Base-by-base conservation (phyloP, 2,797 vertebrate genomes). In the Hapalemur alaotrensis region DNA sequence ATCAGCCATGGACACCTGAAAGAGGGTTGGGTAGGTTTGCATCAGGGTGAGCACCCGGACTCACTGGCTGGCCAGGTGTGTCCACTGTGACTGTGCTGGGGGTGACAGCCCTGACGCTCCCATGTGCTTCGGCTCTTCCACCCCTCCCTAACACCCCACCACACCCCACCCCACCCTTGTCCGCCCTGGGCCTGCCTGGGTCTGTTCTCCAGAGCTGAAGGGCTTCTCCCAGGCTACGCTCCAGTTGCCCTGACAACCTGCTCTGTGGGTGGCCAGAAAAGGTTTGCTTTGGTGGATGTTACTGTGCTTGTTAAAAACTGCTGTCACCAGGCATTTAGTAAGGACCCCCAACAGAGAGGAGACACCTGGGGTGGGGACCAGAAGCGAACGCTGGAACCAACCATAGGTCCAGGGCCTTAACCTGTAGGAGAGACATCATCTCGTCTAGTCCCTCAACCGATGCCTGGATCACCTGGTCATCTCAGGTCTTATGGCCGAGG, bases 1-100 rank as follows among this genome's bases (percentile, higher is more conserved):
- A 96, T 99, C 99, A 90, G 99, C 99, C 99, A 99, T 99, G 81
- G 99, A 99, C 89, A 99, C 98, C 99, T 99, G 95, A 97, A 93
- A 91, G 86, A 82, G 96, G 25, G 96, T 20, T 75, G 61, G 48
- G 96, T 10, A 30, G 25, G 54, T 93, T 38, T 43, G 35, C 7
- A 7, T 43, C n/a, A 67, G 69, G 43, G 50, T 78, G 23, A 2
- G 7, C 7, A 84, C 46, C 35, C 7, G 32, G 70, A 43, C 54
- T 65, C 54, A 35, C 9, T 43, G 43, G 46, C 67, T 20, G 38
- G 76, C 43, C 15, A 13, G 48, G 23, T 61, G 7, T 35, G 13
- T 50, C 78, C 5, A 25, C 9, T 11, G 22, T 5, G 13, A 61
- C 67, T 10, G 32, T 25, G 20, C 65, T 6, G 7, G 72, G 28